These are phyloP conservation scores for Idaea biselata DNA, from an alignment of 2,888 invertebrate genomes.

Conservation along the genomic window DNA sequence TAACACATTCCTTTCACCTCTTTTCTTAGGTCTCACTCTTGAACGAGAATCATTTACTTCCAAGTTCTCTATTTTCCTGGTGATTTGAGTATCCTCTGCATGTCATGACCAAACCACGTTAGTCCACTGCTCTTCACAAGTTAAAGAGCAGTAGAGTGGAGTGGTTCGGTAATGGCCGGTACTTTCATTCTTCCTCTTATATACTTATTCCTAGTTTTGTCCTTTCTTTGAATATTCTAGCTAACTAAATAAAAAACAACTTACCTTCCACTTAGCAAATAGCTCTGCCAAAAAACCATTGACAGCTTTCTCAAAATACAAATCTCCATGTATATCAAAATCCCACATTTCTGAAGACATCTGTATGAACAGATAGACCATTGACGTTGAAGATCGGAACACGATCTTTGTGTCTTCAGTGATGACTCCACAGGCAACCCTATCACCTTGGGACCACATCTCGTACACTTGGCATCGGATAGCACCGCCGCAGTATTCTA, in stretches of 20 bases:
- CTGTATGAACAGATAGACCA: constrained; percentile 98
- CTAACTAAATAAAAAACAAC: background rate
- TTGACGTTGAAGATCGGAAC: constrained; percentile 97
- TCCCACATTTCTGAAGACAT: constrained; percentile 99
- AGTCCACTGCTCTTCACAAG: too few species aligned
- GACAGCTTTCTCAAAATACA: constrained; percentile 98
- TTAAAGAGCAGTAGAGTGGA: too few species aligned
- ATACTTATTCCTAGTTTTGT: too few species aligned
- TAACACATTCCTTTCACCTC: background rate
- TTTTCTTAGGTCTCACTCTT: background rate
- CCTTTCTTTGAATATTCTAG: too few species aligned
- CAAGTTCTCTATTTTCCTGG: too few species aligned
- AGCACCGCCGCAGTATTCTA: constrained; percentile 93
- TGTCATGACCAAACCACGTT: too few species aligned
- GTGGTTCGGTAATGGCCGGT: too few species aligned
- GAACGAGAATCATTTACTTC: too few species aligned
- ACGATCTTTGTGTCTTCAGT: constrained; percentile 98
- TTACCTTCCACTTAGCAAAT: constrained; percentile 97
- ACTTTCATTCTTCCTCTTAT: too few species aligned
- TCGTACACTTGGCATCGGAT: constrained; percentile 95
- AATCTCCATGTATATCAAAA: constrained; percentile 98
- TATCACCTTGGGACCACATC: constrained; percentile 97
- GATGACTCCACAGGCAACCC: constrained; percentile 97
- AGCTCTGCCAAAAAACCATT: constrained; percentile 97
- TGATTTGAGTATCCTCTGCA: too few species aligned